A percentile compares a stretch with the other conserved stretches of the same genome.
Conservation (phyloP, 2,888 invertebrate genomes). For the Andricus quercusramuli region DNA sequence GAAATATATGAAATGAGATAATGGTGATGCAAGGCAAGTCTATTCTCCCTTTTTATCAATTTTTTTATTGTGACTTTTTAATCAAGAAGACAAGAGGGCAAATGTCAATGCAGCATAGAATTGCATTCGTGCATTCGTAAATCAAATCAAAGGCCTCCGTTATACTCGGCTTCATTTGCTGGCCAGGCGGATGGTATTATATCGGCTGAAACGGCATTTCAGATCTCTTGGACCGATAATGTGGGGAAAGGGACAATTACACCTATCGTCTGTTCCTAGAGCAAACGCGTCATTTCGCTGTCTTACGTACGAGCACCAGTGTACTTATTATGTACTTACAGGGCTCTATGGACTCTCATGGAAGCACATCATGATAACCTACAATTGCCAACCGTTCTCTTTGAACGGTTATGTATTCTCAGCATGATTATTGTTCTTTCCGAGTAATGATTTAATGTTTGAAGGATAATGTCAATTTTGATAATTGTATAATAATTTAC, state of each 20-base stretch:
- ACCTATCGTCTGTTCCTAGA: slow-evolving; percentile 48
- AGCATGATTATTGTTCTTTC: slow-evolving; percentile 33
- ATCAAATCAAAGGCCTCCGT: slow-evolving; percentile 41
- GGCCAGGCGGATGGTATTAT: slow-evolving; percentile 44
- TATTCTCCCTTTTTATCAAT: background rate
- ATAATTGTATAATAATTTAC: background rate
- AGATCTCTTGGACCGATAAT: slow-evolving; percentile 47
- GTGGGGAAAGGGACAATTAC: slow-evolving; percentile 50
- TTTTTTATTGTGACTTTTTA: background rate
- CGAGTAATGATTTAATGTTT: slow-evolving; percentile 20
- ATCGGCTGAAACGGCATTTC: slow-evolving; percentile 44
- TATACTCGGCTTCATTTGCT: slow-evolving; percentile 40
- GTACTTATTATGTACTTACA: slow-evolving; percentile 37
- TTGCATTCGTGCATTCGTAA: slow-evolving; percentile 47
- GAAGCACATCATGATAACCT: slow-evolving; percentile 36
- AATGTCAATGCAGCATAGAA: slow-evolving; percentile 20
- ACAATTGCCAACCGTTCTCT: slow-evolving; percentile 38
- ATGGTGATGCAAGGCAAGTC: background rate
- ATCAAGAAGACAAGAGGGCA: background rate
- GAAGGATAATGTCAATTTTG: slow-evolving; percentile 12
- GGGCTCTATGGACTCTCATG: slow-evolving; percentile 23
- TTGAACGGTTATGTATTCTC: background rate
- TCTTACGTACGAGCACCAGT: slow-evolving; percentile 12
- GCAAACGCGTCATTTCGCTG: slow-evolving; percentile 43
- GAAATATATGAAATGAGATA: background rate